These are phyloP conservation scores for Torymus texanus DNA, from an alignment of 2,888 invertebrate species.

Conservation along the genomic window DNA sequence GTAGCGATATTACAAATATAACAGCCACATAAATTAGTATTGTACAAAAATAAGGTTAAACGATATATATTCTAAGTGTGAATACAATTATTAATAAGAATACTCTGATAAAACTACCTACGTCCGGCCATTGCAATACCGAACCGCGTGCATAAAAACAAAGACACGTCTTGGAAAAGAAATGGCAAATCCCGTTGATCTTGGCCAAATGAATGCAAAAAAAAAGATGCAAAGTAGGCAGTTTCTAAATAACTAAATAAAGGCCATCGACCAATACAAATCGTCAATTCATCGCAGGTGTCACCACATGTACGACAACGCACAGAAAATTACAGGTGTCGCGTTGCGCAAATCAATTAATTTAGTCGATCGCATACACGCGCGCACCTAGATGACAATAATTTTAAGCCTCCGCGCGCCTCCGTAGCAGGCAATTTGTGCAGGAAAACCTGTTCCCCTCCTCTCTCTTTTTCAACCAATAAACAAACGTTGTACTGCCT, in stretches of 20 bases:
- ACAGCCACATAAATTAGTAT: no score
- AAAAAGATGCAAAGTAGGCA: no score
- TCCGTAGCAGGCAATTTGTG: not conserved
- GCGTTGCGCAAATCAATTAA: conserved; percentile 48
- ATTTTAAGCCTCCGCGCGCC: conserved; percentile 8
- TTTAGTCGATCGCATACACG: conserved; percentile 11
- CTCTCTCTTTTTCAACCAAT: not conserved
- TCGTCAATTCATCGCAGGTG: conserved; percentile 42
- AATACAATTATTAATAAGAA: not conserved
- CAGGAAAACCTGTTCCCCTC: conserved; percentile 19
- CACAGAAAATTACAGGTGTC: conserved; percentile 19
- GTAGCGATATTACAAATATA: not conserved
- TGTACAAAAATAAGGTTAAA: no score
- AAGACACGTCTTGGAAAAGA: no score
- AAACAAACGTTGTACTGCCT: not conserved
- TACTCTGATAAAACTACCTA: not conserved
- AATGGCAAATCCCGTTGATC: no score
- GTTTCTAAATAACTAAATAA: conserved; percentile 20
- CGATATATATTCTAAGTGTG: not conserved
- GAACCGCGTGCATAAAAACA: no score
- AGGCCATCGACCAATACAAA: not conserved
- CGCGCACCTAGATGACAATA: not conserved
- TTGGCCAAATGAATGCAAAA: not conserved
- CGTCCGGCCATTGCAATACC: no score
- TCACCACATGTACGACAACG: conserved; percentile 30